phyloP scores from a whole-genome alignment of 2,888 invertebrate species.

The Lasius platythorax region DNA sequence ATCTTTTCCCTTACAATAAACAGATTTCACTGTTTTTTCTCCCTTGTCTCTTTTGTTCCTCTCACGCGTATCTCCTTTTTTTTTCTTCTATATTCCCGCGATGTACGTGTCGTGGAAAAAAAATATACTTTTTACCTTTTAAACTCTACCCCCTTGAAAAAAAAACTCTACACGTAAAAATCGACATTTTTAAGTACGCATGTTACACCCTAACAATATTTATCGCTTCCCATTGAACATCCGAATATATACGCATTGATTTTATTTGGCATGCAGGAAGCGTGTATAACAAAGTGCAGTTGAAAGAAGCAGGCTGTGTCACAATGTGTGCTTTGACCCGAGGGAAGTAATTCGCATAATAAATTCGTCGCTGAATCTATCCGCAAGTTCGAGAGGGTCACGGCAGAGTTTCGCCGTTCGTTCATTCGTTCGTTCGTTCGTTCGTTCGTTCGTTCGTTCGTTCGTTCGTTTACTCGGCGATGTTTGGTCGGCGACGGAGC shows the following conservation, averaged over 20 bases:
- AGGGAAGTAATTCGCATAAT: constrained; percentile 13
- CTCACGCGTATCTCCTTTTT: background rate
- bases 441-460: background rate
- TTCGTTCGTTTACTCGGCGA: constrained; percentile 31
- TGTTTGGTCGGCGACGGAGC: constrained; percentile 35
- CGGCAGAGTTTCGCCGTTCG: background rate
- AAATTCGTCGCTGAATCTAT: constrained; percentile 21
- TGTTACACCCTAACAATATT: background rate
- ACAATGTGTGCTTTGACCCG: background rate
- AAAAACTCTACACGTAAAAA: background rate
- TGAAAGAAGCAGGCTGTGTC: background rate
- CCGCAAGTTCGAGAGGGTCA: constrained; percentile 9
- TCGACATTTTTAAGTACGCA: background rate
- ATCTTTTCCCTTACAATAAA: constrained; percentile 32
- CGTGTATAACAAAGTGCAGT: background rate
- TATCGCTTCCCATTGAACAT: background rate
- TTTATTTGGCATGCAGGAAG: background rate
- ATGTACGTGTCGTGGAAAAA: background rate
- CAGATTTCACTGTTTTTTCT: constrained; percentile 17
- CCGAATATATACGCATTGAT: background rate
- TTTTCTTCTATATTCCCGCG: background rate
- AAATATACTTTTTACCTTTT: background rate
- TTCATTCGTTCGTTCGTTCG: background rate
- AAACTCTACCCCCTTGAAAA: background rate
- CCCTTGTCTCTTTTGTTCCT: too few relatives aligned